A percentile compares a stretch with the other conserved stretches of the same genome.
These are phyloP conservation scores for Melanotaenia trifasciata DNA, from an alignment of 2,797 vertebrate genomes.

Conservation along the genomic window DNA sequence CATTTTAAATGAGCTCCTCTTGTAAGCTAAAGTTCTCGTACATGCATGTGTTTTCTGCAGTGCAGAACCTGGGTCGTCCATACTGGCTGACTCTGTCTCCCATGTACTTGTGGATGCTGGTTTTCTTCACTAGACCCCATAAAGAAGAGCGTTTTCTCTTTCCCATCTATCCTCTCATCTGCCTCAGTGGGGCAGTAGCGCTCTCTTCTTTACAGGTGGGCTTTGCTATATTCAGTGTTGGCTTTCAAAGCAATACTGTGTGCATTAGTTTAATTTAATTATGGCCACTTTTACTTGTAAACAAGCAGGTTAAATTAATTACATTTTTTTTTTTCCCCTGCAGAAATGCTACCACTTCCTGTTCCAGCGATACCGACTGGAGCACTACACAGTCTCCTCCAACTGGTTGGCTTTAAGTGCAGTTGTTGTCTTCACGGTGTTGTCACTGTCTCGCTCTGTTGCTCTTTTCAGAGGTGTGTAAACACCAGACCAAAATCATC, in stretches of 20 bases:
- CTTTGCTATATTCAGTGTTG: neutral
- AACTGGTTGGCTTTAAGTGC: constrained; percentile 93
- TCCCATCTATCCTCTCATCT: constrained; percentile 96
- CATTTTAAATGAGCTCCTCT: neutral
- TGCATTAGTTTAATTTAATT: neutral
- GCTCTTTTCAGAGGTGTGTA: constrained; percentile 93
- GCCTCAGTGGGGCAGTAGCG: constrained; percentile 92
- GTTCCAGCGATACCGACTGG: constrained; percentile 95
- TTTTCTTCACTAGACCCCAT: constrained; percentile 96
- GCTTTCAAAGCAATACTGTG: neutral
- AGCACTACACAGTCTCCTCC: constrained; percentile 97
- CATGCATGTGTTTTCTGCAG: constrained; percentile 80
- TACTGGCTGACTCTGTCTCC: constrained; percentile 98
- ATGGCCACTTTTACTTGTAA: neutral
- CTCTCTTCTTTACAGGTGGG: constrained; percentile 95
- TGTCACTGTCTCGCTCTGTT: constrained; percentile 94
- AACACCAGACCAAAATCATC: neutral
- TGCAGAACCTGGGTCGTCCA: constrained; percentile 97
- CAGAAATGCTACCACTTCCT: constrained; percentile 99
- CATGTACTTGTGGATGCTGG: constrained; percentile 98
- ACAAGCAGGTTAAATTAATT: neutral
- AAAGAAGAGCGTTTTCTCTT: constrained; percentile 98
- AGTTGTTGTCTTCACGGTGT: constrained; percentile 87
- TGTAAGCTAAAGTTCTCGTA: constrained; percentile 21
- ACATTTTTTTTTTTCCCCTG: constrained; percentile 36